Percentiles rank a stretch among this genome's conserved stretches.
Evolutionary conservation across 1,140 invertebrate species (phyloP).

Genomic region (Protaetia brevitarsis): DNA sequence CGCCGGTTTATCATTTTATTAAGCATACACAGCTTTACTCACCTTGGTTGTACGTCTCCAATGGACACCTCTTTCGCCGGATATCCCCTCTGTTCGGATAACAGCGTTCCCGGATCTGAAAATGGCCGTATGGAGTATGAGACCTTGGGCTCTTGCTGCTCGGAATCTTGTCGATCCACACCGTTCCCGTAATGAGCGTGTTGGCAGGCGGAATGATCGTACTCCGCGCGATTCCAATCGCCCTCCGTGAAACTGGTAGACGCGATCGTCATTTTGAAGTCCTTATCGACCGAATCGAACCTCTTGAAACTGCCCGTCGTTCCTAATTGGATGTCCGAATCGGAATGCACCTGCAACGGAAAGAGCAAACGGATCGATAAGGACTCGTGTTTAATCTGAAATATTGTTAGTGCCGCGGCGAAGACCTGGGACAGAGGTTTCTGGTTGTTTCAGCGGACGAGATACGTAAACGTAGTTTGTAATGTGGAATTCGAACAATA

Average conservation of each 20-base stretch:
- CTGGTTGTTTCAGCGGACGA: too few species aligned
- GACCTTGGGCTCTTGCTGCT: background rate
- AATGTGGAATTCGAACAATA: too few species aligned
- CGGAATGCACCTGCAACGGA: slow-evolving; percentile 59
- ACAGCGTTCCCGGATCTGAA: background rate
- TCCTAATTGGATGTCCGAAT: slow-evolving; percentile 64
- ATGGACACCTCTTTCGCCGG: too few species aligned
- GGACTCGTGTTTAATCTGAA: background rate
- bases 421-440: too few species aligned
- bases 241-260: slow-evolving; percentile 39
- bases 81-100: too few species aligned
- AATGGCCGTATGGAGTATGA: background rate
- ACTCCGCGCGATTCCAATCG: slow-evolving; percentile 28
- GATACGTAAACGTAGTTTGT: too few species aligned
- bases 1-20: too few species aligned
- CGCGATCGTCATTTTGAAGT: slow-evolving; percentile 49
- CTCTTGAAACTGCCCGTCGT: slow-evolving; percentile 62
- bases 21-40: too few species aligned
- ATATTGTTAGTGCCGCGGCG: too few species aligned
- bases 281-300: slow-evolving; percentile 63
- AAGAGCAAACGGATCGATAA: background rate
- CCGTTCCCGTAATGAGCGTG: background rate
- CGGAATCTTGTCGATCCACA: background rate
- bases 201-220: background rate
- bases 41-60: too few species aligned